These are phyloP conservation scores for Xenopus petersii DNA, from an alignment of 2,797 vertebrate genomes.

Conservation along the genomic window DNA sequence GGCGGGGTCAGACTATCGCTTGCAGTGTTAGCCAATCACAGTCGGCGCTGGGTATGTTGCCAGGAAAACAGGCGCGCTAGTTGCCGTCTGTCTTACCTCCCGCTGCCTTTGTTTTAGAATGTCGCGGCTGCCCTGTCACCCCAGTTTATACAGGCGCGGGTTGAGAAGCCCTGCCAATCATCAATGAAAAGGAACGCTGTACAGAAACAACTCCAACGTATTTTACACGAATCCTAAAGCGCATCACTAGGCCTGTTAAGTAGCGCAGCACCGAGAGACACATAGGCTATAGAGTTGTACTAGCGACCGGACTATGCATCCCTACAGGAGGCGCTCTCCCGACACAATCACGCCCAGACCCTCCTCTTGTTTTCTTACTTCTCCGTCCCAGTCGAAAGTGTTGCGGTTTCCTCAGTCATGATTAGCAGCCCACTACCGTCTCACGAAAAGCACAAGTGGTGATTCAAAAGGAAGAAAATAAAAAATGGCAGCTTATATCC, in stretches of 20 bases:
- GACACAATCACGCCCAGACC: no score
- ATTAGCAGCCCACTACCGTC: neutral
- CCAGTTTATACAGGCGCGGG: no score
- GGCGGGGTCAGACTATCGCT: neutral
- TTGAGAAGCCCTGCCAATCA: no score
- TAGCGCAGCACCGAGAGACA: no score
- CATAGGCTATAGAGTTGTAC: no score
- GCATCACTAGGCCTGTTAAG: no score
- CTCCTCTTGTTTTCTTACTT: neutral
- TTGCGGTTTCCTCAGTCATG: constrained; percentile 21
- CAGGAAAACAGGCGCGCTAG: neutral
- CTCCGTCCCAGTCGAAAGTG: neutral
- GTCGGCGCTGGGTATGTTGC: neutral
- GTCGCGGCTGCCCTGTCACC: no score
- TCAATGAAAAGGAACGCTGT: no score
- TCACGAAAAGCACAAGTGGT: neutral
- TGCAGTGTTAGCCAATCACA: neutral
- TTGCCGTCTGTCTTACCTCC: neutral
- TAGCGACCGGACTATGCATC: no score
- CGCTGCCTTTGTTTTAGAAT: neutral
- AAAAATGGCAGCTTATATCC: constrained; percentile 25
- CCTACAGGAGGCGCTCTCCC: no score
- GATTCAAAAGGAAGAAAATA: neutral
- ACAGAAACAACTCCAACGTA: no score
- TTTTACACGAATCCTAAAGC: no score